A percentile compares a stretch with the other conserved stretches of the same genome.
phyloP scores from a whole-genome alignment of 2,888 invertebrate species.

The Ectobius pallidus region DNA sequence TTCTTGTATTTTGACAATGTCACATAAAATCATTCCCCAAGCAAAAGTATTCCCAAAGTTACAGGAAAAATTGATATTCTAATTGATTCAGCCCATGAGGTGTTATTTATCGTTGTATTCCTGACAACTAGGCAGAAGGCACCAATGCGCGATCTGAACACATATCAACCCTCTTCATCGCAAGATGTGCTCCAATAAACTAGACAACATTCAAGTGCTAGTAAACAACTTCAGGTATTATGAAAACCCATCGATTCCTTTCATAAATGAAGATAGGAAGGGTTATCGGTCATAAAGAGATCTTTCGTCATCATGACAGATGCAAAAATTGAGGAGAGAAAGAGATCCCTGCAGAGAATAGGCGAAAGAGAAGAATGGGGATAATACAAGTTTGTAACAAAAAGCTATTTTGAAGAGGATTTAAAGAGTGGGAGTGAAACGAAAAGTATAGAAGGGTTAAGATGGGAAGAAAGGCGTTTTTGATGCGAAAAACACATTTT shows the following conservation, averaged over 20 bases:
- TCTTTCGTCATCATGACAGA: conserved; percentile 29
- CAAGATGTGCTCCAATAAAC: conserved; percentile 15
- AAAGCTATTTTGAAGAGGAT: conserved; percentile 26
- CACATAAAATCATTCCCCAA: too few species aligned
- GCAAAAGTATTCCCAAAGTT: too few species aligned
- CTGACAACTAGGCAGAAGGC: too few species aligned
- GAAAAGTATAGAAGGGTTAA: conserved; percentile 1
- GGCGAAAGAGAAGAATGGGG: neutral
- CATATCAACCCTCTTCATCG: conserved; percentile 4
- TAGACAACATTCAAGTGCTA: conserved; percentile 22
- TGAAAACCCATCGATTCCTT: neutral
- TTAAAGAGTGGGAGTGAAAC: conserved; percentile 20
- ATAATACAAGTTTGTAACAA: neutral
- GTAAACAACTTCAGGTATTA: conserved; percentile 27
- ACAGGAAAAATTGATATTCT: too few species aligned
- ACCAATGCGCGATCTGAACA: too few species aligned
- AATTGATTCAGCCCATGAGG: too few species aligned
- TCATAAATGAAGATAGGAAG: neutral
- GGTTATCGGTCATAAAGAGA: conserved; percentile 16
- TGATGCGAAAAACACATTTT: conserved; percentile 38
- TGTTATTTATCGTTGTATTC: too few species aligned
- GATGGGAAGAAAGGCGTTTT: conserved; percentile 7
- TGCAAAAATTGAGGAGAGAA: conserved; percentile 15
- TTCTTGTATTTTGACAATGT: too few species aligned
- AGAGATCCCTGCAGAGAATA: neutral